Percentiles rank a stretch among this genome's conserved stretches.
Conservation (phyloP, 2,797 vertebrate genomes). For the Sarcophilus harrisii region DNA sequence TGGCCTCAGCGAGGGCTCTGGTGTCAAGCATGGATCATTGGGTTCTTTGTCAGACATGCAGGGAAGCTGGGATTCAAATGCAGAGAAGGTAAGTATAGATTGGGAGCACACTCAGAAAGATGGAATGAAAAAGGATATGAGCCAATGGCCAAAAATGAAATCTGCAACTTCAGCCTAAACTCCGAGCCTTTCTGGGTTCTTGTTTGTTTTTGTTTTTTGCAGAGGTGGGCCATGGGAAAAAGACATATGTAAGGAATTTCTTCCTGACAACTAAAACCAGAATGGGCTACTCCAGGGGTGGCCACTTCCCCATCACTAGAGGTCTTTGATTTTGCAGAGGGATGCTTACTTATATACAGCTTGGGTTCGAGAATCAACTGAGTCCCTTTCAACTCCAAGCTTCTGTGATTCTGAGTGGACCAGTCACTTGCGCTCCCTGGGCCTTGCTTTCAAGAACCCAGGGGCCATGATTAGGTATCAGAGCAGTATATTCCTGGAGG, state of each 20-base stretch:
- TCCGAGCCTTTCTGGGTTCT: neutral
- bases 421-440: neutral
- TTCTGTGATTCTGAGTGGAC: neutral
- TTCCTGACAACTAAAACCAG: neutral
- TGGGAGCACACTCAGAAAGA: neutral
- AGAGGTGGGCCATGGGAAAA: neutral
- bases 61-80: neutral
- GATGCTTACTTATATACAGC: neutral
- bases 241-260: neutral
- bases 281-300: neutral
- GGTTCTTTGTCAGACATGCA: neutral
- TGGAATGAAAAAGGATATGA: neutral
- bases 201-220: neutral
- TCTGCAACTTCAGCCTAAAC: neutral
- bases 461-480: neutral
- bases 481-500: no score
- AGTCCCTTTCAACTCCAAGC: neutral
- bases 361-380: neutral
- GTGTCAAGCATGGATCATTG: neutral
- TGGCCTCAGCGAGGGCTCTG: neutral
- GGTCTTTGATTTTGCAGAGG: neutral
- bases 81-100: neutral
- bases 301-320: neutral
- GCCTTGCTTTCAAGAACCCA: neutral
- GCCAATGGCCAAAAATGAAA: neutral